phyloP scores from a whole-genome alignment of 2,113 vertebrate genomes.

The Lasiurus cinereus region DNA sequence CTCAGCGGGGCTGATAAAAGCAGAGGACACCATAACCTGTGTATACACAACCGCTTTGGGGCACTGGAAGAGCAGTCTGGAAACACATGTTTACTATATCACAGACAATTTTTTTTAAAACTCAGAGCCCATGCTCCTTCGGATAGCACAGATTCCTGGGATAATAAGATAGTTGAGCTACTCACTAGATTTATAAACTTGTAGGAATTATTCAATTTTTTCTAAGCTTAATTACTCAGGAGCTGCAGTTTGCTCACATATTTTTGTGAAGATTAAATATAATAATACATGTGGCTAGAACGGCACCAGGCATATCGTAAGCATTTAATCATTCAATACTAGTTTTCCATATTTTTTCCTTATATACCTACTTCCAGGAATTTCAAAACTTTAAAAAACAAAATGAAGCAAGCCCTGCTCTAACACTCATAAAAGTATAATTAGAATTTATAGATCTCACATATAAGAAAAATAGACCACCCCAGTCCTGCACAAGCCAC shows the following conservation, averaged over 20 bases:
- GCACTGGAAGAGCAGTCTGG: background rate
- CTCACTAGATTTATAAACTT: background rate
- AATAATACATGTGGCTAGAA: background rate
- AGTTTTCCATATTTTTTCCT: background rate
- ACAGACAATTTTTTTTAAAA: background rate
- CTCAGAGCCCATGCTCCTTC: background rate
- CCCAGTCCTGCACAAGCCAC: background rate
- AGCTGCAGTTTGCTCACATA: background rate
- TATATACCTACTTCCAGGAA: constrained; percentile 9
- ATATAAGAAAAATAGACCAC: background rate
- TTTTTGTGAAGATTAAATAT: constrained; percentile 2
- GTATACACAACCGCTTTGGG: background rate
- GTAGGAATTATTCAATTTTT: constrained; percentile 20
- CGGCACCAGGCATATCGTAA: background rate
- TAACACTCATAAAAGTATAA: background rate
- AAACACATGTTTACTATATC: background rate
- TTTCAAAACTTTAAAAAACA: constrained; percentile 38
- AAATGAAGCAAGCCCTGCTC: background rate
- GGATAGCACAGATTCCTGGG: background rate
- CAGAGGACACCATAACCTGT: background rate
- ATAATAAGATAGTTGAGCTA: background rate
- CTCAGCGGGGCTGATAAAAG: background rate
- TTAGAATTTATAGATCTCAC: background rate
- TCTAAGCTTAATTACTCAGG: background rate
- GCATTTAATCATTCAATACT: background rate